These are phyloP conservation scores for Actinernus sp. DNA, from an alignment of 92 coral and sea anemone species.

Conservation along the genomic window DNA sequence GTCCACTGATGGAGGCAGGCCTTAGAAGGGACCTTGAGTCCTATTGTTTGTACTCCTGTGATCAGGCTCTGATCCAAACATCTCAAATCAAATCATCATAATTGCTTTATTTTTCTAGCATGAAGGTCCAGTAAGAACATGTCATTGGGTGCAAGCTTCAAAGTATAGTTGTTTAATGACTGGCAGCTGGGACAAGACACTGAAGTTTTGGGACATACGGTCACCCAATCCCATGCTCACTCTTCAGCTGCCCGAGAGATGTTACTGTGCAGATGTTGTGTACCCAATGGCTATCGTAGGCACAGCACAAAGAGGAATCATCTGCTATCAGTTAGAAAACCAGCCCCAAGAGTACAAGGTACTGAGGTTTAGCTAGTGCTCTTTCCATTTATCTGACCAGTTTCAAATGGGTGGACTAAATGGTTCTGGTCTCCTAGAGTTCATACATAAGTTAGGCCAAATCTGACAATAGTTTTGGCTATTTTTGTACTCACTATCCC, in stretches of 20 bases:
- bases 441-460: too few relatives aligned
- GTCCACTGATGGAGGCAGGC: too few relatives aligned
- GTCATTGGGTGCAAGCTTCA: conserved; percentile 95
- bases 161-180: conserved; percentile 96
- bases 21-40: too few relatives aligned
- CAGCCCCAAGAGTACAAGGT: conserved; percentile 95
- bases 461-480: too few relatives aligned
- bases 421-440: too few relatives aligned
- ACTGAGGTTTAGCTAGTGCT: too few relatives aligned
- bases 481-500: too few relatives aligned
- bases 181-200: conserved; percentile 98
- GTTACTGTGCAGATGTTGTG: conserved; percentile 97
- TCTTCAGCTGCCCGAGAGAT: conserved; percentile 88
- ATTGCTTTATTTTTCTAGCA: conserved; percentile 66
- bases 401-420: too few relatives aligned
- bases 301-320: conserved; percentile 95
- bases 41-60: too few relatives aligned
- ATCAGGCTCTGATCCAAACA: too few relatives aligned
- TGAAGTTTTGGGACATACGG: conserved; percentile 97
- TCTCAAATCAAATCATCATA: neutral
- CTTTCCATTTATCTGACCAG: too few relatives aligned
- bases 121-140: conserved; percentile 87
- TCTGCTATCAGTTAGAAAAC: conserved; percentile 93
- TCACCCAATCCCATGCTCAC: conserved; percentile 80
- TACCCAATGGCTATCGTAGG: conserved; percentile 99